Evolutionary conservation across 2,113 vertebrate species (phyloP).

Genomic region (Thalassarche chlororhynchos): DNA sequence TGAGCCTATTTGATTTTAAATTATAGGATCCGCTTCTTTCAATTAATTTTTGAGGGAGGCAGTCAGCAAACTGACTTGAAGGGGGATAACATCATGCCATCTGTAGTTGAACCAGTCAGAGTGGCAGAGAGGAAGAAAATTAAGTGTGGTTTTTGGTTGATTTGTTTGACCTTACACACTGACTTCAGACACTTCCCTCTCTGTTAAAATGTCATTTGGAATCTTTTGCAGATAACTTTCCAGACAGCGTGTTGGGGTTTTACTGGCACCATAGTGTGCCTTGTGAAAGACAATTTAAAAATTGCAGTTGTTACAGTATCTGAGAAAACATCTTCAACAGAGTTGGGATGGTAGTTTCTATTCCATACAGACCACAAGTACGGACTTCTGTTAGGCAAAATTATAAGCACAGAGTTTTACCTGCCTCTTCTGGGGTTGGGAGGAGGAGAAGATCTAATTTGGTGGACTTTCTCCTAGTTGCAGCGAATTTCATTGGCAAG

Average conservation of each 20-base stretch:
- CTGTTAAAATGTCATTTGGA: constrained; percentile 43
- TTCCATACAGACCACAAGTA: neutral
- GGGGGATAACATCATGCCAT: neutral
- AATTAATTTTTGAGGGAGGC: constrained; percentile 46
- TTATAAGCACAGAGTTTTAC: neutral
- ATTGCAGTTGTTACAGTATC: neutral
- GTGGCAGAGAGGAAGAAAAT: constrained; percentile 20
- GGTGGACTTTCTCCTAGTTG: neutral
- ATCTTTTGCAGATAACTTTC: constrained; percentile 23
- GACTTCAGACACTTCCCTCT: constrained; percentile 36
- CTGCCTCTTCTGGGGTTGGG: neutral
- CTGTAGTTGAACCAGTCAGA: neutral
- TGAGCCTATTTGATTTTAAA: constrained; percentile 56
- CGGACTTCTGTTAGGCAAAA: neutral
- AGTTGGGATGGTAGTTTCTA: neutral
- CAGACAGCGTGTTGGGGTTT: neutral
- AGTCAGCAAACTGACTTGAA: constrained; percentile 25
- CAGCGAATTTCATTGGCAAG: neutral
- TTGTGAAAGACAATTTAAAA: constrained; percentile 39
- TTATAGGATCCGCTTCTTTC: constrained; percentile 32
- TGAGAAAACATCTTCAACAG: neutral
- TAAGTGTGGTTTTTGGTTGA: constrained; percentile 8
- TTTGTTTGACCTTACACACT: constrained; percentile 40
- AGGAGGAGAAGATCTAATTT: neutral
- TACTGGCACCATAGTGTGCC: constrained; percentile 20